Percentiles rank a stretch among this genome's conserved stretches.
Evolutionary conservation across 2,113 vertebrate genomes (phyloP).

Genomic region (Larimichthys polyactis): DNA sequence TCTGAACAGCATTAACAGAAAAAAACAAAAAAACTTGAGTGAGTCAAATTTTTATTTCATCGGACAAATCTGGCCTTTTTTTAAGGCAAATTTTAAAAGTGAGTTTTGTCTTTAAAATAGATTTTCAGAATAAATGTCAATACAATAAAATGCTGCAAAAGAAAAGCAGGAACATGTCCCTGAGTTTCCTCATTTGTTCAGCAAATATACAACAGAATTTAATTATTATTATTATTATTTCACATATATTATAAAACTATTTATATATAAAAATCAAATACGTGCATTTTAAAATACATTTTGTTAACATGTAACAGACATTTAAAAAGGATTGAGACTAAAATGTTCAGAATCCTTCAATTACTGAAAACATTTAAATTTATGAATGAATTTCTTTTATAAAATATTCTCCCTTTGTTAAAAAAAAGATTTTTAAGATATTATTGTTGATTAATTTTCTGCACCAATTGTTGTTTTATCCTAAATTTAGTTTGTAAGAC

Average conservation of each 20-base stretch:
- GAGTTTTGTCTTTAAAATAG: neutral
- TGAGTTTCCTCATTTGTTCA: neutral
- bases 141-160: slow-evolving; percentile 19
- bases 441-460: neutral
- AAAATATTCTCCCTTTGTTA: neutral
- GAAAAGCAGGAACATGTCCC: neutral
- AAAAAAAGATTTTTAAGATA: neutral
- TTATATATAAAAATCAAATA: too few relatives aligned
- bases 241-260: neutral
- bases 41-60: slow-evolving; percentile 6
- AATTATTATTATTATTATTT: neutral
- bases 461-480: neutral
- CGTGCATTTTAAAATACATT: too few relatives aligned
- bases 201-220: neutral
- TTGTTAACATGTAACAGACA: too few relatives aligned
- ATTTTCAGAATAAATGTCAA: neutral
- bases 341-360: neutral
- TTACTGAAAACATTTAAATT: neutral
- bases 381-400: neutral
- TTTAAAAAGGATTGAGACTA: neutral
- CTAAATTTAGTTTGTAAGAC: neutral
- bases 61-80: neutral
- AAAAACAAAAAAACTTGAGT: neutral
- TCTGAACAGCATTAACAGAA: slow-evolving; percentile 17
- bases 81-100: neutral